These are phyloP conservation scores for Diachrysia chrysitis DNA, from an alignment of 2,888 invertebrate genomes.

Conservation along the genomic window DNA sequence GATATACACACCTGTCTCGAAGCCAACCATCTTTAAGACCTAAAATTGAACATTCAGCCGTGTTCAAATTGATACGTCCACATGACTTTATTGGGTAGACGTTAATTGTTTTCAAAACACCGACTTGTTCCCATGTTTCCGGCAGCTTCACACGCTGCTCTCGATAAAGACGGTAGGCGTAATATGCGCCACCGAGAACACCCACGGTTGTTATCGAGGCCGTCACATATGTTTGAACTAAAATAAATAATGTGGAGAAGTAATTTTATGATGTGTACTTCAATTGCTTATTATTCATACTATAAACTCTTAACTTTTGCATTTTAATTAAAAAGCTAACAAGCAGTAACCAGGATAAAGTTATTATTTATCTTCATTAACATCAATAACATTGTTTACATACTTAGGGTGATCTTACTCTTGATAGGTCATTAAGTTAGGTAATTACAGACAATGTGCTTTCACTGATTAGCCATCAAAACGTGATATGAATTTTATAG, in stretches of 20 bases:
- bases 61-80: constrained; percentile 81
- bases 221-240: constrained; percentile 68
- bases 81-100: constrained; percentile 91
- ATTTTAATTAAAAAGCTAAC: no score
- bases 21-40: constrained; percentile 88
- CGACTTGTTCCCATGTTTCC: constrained; percentile 88
- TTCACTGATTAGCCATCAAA: not conserved
- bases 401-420: no score
- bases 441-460: not conserved
- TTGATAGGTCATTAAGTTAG: not conserved
- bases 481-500: not conserved
- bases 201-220: constrained; percentile 72
- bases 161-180: constrained; percentile 71
- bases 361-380: no score
- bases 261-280: no score
- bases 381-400: no score
- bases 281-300: no score
- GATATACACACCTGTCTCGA: constrained; percentile 83
- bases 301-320: no score
- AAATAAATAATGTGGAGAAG: constrained; percentile 33
- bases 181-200: constrained; percentile 74
- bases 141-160: constrained; percentile 73
- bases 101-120: constrained; percentile 87
- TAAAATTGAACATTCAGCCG: constrained; percentile 87
- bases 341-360: no score